Evolutionary conservation across 2,888 invertebrate species (phyloP).

Genomic region (Drosophila demipolita): DNA sequence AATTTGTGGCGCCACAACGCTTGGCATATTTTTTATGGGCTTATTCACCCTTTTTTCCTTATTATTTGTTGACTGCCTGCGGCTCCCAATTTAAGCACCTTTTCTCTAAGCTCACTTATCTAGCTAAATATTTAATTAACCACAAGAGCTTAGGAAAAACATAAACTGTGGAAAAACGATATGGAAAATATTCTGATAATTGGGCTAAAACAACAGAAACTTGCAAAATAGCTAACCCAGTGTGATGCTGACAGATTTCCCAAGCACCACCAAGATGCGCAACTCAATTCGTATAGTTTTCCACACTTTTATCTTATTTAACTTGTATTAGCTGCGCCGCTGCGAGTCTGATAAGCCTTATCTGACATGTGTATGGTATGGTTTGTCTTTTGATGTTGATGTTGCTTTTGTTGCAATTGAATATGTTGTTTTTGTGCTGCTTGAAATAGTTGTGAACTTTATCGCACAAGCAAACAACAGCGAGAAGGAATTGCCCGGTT

Average conservation of each 20-base stretch:
- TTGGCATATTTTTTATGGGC: constrained; percentile 78
- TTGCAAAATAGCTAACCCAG: constrained; percentile 40
- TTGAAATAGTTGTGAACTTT: constrained; percentile 72
- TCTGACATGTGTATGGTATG: constrained; percentile 62
- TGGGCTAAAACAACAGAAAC: constrained; percentile 55
- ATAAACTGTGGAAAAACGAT: constrained; percentile 25
- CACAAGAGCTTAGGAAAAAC: constrained; percentile 47
- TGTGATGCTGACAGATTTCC: constrained; percentile 36
- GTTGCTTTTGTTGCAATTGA: constrained; percentile 13
- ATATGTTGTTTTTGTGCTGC: constrained; percentile 26
- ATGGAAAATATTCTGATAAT: constrained; percentile 47
- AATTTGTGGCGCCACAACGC: constrained; percentile 66
- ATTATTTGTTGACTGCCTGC: constrained; percentile 25
- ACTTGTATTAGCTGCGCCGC: constrained; percentile 67
- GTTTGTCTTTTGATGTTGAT: constrained; percentile 44
- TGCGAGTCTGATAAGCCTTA: constrained; percentile 64
- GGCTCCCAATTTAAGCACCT: constrained; percentile 61
- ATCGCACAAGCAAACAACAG: constrained; percentile 53
- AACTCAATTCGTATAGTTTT: constrained; percentile 22
- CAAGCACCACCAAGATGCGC: constrained; percentile 22
- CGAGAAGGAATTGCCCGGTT: constrained; percentile 21
- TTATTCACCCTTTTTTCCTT: constrained; percentile 54
- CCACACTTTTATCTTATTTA: constrained; percentile 69
- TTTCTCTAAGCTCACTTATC: constrained; percentile 67
- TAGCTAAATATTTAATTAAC: constrained; percentile 77